Conservation (phyloP, 2,113 vertebrate species). For the Microtus montanus region DNA sequence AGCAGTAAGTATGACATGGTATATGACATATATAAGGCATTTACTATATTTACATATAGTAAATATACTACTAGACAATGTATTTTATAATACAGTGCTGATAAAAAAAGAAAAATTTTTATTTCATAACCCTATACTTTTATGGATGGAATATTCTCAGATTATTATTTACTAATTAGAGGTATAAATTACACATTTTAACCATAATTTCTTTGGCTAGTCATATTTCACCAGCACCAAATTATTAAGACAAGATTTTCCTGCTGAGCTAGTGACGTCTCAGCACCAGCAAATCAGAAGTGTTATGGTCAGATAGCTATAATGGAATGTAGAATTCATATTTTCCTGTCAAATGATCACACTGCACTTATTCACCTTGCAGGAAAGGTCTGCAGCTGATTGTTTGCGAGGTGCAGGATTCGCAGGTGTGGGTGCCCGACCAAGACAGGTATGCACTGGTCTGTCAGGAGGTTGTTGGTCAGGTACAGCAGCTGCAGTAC, state of each 20-base stretch:
- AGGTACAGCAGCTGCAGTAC: constrained; percentile 95
- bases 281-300: background rate
- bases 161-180: constrained; percentile 38
- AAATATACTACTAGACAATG: constrained; percentile 9
- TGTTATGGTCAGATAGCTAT: background rate
- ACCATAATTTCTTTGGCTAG: background rate
- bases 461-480: constrained; percentile 93
- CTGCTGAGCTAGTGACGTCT: background rate
- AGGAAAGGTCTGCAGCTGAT: constrained; percentile 94
- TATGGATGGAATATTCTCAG: constrained; percentile 34
- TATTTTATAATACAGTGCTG: constrained; percentile 41
- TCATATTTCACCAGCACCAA: background rate
- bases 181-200: constrained; percentile 58
- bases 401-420: constrained; percentile 95
- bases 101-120: constrained; percentile 15
- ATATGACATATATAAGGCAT: background rate
- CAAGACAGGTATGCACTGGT: constrained; percentile 91
- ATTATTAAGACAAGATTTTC: background rate
- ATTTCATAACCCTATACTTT: constrained; percentile 35
- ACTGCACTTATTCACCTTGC: constrained; percentile 88
- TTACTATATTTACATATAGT: background rate
- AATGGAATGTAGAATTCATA: background rate
- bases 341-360: background rate
- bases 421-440: constrained; percentile 92
- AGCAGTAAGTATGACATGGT: background rate